Evolutionary conservation across 2,113 vertebrate genomes (phyloP).

Genomic region (Menura novaehollandiae): DNA sequence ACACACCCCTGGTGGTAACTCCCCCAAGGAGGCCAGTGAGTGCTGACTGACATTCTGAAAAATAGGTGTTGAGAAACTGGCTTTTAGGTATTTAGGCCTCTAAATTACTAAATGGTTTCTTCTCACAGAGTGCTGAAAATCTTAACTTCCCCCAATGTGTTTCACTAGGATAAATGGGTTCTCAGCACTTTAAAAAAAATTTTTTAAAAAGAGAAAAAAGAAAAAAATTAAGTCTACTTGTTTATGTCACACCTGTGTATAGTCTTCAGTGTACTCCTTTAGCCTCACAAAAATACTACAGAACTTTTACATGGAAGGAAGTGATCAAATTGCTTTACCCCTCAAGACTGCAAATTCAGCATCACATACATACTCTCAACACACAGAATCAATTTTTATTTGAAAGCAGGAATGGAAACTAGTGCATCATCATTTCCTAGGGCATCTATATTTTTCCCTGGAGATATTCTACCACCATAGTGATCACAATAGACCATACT

Average conservation of each 20-base stretch:
- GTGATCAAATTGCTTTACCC: neutral
- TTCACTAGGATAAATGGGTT: neutral
- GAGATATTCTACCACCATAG: neutral
- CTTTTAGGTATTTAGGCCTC: neutral
- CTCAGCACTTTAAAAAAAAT: neutral
- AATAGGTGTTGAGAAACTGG: neutral
- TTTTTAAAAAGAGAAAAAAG: accelerated
- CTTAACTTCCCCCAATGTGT: neutral
- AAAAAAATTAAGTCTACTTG: neutral
- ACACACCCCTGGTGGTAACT: neutral
- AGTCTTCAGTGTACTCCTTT: neutral
- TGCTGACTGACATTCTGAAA: neutral
- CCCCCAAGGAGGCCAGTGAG: neutral
- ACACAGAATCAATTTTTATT: neutral
- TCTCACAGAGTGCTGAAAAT: neutral
- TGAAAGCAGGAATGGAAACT: neutral
- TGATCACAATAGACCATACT: neutral
- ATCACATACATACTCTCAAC: neutral
- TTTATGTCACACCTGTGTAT: neutral
- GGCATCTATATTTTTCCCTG: neutral
- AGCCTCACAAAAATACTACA: neutral
- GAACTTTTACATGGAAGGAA: neutral
- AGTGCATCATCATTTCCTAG: neutral
- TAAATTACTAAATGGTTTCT: neutral
- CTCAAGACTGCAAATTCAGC: neutral